These are phyloP conservation scores for Sciurus carolinensis DNA, from an alignment of 2,797 vertebrate species.

Conservation along the genomic window DNA sequence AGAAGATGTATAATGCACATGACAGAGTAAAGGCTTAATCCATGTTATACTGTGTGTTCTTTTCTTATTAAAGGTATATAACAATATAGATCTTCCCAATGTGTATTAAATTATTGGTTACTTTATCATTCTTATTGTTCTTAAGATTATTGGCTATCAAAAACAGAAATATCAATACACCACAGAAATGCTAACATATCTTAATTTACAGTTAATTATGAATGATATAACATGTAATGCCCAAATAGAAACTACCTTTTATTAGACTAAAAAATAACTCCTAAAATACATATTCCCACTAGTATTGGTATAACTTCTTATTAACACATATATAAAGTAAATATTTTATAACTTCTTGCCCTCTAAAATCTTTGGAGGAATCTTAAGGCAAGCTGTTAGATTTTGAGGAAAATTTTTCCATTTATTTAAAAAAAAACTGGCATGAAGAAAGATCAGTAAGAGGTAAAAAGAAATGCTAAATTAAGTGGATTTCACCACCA, in stretches of 20 bases:
- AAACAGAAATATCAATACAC: not conserved
- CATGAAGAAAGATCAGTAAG: not conserved
- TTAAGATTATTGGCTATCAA: constrained; percentile 22
- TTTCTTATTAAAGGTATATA: constrained; percentile 1
- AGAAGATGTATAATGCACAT: not conserved
- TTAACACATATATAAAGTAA: constrained; percentile 65
- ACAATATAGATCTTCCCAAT: not conserved
- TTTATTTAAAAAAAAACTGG: too few species aligned
- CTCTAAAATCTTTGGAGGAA: not conserved
- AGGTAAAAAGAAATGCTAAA: constrained; percentile 4
- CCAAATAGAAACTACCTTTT: constrained; percentile 78
- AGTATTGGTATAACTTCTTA: constrained; percentile 55
- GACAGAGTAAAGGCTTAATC: not conserved
- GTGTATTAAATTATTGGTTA: not conserved
- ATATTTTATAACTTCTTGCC: constrained; percentile 69
- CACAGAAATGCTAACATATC: not conserved
- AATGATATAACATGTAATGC: constrained; percentile 73
- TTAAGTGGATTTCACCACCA: not conserved
- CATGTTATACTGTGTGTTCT: not conserved
- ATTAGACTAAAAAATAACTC: constrained; percentile 74
- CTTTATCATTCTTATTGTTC: not conserved
- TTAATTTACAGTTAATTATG: constrained; percentile 61
- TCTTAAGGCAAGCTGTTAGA: constrained; percentile 46
- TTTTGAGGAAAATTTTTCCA: constrained; percentile 31
- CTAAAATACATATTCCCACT: constrained; percentile 18